Percentiles rank a stretch among this genome's conserved stretches.
Conservation (phyloP, 2,113 vertebrate genomes). For the Rhinoptilus africanus region DNA sequence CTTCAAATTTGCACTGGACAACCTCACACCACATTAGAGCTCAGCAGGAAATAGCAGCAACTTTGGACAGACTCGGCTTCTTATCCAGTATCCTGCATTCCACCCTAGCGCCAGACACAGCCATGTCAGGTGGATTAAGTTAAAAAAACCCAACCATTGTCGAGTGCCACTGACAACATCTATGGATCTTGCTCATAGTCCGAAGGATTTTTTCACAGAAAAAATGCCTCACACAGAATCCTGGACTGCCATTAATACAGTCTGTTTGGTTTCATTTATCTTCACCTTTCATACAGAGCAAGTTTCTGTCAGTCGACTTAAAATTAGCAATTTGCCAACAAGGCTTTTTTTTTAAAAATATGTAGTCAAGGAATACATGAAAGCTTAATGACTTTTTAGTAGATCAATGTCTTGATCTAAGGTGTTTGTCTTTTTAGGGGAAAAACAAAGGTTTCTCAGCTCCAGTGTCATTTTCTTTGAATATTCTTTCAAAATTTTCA, state of each 20-base stretch:
- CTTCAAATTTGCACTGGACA: neutral
- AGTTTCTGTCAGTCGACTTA: neutral
- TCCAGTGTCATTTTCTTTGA: neutral
- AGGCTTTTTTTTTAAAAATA: slow-evolving; percentile 38
- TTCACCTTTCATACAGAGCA: neutral
- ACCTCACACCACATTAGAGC: neutral
- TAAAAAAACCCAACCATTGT: neutral
- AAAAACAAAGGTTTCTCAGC: neutral
- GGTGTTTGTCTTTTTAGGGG: neutral
- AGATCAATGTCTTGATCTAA: neutral
- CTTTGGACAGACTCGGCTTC: neutral
- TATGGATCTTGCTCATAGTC: neutral
- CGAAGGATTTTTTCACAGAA: neutral
- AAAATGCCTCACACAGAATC: neutral
- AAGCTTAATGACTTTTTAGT: neutral
- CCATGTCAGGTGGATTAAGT: neutral
- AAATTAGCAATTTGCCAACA: slow-evolving; percentile 10
- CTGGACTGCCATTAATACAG: neutral
- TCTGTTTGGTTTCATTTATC: neutral
- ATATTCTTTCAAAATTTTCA: neutral
- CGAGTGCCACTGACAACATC: neutral
- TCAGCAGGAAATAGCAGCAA: neutral
- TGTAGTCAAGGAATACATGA: slow-evolving; percentile 16
- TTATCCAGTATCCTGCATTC: neutral
- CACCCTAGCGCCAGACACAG: neutral